A percentile compares a stretch with the other conserved stretches of the same genome.
Evolutionary conservation across 2,113 vertebrate species (phyloP).

Genomic region (Cnemophilus loriae): DNA sequence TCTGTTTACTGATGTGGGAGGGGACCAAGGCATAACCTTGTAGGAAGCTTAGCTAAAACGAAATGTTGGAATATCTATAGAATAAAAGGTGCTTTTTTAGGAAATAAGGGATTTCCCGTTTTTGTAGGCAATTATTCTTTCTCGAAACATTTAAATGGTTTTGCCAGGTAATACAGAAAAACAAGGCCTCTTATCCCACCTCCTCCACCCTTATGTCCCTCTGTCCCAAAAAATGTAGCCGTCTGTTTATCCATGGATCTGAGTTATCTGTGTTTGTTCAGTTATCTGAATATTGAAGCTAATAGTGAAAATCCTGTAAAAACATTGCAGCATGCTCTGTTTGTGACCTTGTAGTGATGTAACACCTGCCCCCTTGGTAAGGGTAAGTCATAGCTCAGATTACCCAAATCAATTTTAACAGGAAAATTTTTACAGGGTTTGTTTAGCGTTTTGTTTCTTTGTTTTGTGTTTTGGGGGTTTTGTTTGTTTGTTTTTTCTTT

Average conservation of each 20-base stretch:
- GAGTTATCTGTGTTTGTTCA: slow-evolving; percentile 17
- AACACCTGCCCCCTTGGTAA: not conserved
- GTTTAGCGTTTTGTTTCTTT: not conserved
- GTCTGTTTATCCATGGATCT: not conserved
- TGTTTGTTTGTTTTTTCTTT: not conserved
- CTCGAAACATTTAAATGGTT: not conserved
- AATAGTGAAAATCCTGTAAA: not conserved
- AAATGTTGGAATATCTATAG: not conserved
- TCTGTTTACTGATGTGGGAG: not conserved
- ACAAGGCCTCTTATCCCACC: not conserved
- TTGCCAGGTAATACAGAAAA: not conserved
- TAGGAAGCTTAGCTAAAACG: not conserved
- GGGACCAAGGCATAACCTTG: not conserved
- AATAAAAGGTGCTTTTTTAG: not conserved
- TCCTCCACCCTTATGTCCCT: not conserved
- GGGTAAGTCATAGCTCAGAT: not conserved
- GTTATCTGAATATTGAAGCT: not conserved
- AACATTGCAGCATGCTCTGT: not conserved
- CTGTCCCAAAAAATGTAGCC: not conserved
- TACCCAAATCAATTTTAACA: not conserved
- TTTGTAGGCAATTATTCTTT: not conserved
- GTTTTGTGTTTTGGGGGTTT: too few relatives aligned
- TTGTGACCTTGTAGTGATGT: not conserved
- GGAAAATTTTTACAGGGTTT: not conserved
- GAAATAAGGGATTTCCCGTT: not conserved